phyloP scores from a whole-genome alignment of 2,113 vertebrate species.

The Melozone crissalis region DNA sequence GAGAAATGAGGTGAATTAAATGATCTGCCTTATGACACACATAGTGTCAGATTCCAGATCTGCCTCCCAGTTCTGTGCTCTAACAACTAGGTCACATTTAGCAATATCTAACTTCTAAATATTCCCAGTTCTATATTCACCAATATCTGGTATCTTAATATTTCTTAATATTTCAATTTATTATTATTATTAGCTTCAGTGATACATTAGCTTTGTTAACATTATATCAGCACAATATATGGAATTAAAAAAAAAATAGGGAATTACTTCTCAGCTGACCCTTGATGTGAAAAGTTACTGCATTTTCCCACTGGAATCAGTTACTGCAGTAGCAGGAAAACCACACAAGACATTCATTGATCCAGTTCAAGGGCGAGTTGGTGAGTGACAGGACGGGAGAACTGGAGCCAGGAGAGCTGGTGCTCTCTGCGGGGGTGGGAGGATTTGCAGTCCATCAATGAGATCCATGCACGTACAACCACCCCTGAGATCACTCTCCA shows the following conservation, averaged over 20 bases:
- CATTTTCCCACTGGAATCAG: not conserved
- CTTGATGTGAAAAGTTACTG: not conserved
- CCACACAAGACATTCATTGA: not conserved
- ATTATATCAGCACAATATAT: not conserved
- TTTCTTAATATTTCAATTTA: not conserved
- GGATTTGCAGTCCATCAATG: not conserved
- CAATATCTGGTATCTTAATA: not conserved
- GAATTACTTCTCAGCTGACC: not conserved
- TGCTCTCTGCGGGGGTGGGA: not conserved
- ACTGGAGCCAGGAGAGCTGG: not conserved
- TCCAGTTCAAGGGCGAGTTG: not conserved
- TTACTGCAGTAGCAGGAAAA: not conserved
- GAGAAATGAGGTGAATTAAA: slow-evolving; percentile 12
- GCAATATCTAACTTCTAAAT: not conserved
- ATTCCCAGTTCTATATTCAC: not conserved
- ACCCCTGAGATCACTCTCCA: not conserved
- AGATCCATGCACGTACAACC: not conserved
- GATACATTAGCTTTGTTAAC: not conserved
- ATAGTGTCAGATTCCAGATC: not conserved
- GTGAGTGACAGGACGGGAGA: not conserved
- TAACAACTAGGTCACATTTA: slow-evolving; percentile 4
- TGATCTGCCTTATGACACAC: slow-evolving; percentile 2
- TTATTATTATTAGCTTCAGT: not conserved
- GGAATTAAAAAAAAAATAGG: not conserved
- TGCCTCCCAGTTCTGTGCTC: not conserved